These are phyloP conservation scores for Clinocottus analis DNA, from an alignment of 2,113 vertebrate species.

Conservation along the genomic window DNA sequence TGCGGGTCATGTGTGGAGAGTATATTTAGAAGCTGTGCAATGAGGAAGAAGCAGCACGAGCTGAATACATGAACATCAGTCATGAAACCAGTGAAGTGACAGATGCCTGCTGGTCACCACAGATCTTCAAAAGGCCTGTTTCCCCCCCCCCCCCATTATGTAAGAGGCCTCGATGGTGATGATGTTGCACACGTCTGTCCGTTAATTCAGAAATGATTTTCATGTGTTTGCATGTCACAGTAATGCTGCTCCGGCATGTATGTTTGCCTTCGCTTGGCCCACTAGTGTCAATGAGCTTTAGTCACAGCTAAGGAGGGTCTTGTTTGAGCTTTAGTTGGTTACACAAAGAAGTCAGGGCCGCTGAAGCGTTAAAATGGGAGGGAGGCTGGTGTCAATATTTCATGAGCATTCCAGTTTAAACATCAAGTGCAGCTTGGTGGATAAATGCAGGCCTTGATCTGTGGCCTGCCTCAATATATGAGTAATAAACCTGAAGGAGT, in stretches of 20 bases:
- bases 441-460: constrained; percentile 19
- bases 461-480: not conserved
- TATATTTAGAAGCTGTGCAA: constrained; percentile 21
- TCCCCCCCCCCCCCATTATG: too few relatives aligned
- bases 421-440: constrained; percentile 38
- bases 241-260: not conserved
- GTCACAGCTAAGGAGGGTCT: not conserved
- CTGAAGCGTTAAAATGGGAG: constrained; percentile 42
- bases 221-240: not conserved
- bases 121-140: not conserved
- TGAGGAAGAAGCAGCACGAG: constrained; percentile 26
- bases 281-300: not conserved
- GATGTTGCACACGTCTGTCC: not conserved
- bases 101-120: constrained; percentile 16
- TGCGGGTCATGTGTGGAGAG: constrained; percentile 5
- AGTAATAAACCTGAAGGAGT: not conserved
- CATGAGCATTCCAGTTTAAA: constrained; percentile 58
- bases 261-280: not conserved
- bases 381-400: constrained; percentile 72
- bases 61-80: constrained; percentile 3
- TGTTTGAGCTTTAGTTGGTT: constrained; percentile 12
- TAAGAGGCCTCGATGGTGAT: constrained; percentile 13
- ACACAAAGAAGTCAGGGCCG: constrained; percentile 53
- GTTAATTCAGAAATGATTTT: not conserved
- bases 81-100: not conserved